Base-by-base conservation (phyloP, 1,140 invertebrate genomes). In the Drosophila mayri region DNA sequence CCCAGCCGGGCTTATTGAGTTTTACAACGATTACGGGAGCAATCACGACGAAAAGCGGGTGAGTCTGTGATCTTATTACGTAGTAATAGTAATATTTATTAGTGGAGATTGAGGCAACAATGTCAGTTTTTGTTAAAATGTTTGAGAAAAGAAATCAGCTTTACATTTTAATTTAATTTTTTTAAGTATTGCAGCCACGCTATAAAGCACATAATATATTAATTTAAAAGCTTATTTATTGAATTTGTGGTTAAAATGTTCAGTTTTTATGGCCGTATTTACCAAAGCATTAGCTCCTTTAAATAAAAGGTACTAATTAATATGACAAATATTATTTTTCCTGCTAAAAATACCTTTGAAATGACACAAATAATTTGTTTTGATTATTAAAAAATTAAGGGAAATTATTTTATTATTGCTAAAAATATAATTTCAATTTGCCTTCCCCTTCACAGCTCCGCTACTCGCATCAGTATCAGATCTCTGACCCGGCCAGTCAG, bases 401-500 rank as follows among this genome's bases (percentile, higher is more conserved):
- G 0, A 37, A 22, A n/a, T 28, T 7, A 14, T 12, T 50, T 50
- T 32, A 50, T 50, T 50, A 18, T 18, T 18, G 11, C 10, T 3
- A n/a, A 49, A 49, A 32, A 50, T 18, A 50, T 12, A n/a, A 11
- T 10, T 25, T 1, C 4, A 16, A 14, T 14, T 22, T 8, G 1
- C 1, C 3, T 2, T 14, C 4, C 57, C 28, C 25, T 10, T 46
- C 79, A 30, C 64, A 94, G 93, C 74, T 91, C 6, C 76, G 86
- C 22, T 94, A 94, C 74, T 84, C 93, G 6, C 94, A 93, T 74
- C 83, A 92, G 41, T 94, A 94, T 75, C 83, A 90, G 18, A 93
- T 94, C 20, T 92, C 94, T 64, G 92, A 93, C 44, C 58, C 67
- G 2, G 65, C 74, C 9, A 91, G 82, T 22, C 91, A 92, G 63